Percentiles rank a stretch among this genome's conserved stretches.
phyloP scores from a whole-genome alignment of 2,888 invertebrate genomes.

The Eupithecia inturbata region DNA sequence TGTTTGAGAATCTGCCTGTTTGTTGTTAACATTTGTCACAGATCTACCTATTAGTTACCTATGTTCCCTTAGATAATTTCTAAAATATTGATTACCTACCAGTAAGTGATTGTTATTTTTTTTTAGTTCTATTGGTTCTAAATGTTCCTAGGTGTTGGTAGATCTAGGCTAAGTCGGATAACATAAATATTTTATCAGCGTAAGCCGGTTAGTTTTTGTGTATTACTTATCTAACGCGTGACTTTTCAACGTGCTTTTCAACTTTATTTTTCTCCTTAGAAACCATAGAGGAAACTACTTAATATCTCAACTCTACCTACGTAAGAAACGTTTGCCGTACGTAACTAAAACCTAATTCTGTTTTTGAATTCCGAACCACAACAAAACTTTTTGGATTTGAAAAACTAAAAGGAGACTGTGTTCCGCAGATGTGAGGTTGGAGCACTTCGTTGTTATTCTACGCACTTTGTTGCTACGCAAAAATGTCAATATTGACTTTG shows the following conservation, averaged over 20 bases:
- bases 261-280: neutral
- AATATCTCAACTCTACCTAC: too few species aligned
- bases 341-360: neutral
- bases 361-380: slow-evolving; percentile 2
- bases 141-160: neutral
- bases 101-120: too few species aligned
- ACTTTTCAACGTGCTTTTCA: neutral
- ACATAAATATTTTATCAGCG: neutral
- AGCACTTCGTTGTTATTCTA: neutral
- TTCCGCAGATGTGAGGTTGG: neutral
- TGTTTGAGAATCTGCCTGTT: neutral
- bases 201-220: neutral
- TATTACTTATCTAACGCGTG: neutral
- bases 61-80: neutral
- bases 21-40: neutral
- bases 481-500: slow-evolving; percentile 16
- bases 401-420: neutral
- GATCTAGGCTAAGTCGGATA: neutral
- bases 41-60: neutral
- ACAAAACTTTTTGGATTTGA: neutral
- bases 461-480: slow-evolving; percentile 10
- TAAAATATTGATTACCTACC: neutral
- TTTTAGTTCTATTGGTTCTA: too few species aligned
- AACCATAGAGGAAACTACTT: neutral
- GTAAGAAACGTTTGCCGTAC: neutral